Conservation (phyloP, 2,113 vertebrate species). For the Ia io region DNA sequence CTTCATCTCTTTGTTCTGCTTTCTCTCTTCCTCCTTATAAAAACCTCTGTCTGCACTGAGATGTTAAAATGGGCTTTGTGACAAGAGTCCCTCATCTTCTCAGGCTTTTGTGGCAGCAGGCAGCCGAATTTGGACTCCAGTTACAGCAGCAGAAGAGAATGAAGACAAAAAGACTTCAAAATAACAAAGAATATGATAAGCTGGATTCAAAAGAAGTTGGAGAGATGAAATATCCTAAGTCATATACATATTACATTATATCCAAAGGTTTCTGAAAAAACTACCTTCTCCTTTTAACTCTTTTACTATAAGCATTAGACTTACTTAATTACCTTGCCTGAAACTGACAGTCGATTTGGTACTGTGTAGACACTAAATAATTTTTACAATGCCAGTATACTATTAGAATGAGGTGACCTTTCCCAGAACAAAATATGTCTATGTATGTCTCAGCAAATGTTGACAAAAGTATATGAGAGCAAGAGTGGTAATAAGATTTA, state of each 20-base stretch:
- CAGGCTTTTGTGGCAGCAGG: too few relatives aligned
- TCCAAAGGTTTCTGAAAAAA: neutral
- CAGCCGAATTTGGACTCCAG: too few relatives aligned
- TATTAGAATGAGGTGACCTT: slow-evolving; percentile 76
- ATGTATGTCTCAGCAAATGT: slow-evolving; percentile 70
- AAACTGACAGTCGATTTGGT: neutral
- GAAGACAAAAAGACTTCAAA: slow-evolving; percentile 25
- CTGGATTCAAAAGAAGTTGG: neutral
- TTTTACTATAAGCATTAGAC: neutral
- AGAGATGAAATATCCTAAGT: neutral
- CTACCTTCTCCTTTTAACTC: neutral
- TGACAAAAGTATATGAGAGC: slow-evolving; percentile 63
- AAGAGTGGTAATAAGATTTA: slow-evolving; percentile 66
- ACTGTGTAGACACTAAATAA: neutral
- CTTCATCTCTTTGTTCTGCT: too few relatives aligned
- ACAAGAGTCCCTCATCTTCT: too few relatives aligned
- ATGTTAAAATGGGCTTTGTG: too few relatives aligned
- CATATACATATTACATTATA: neutral
- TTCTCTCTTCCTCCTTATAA: too few relatives aligned
- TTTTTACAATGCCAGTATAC: slow-evolving; percentile 29
- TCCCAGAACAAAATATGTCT: slow-evolving; percentile 52
- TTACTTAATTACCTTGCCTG: neutral
- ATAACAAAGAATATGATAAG: neutral
- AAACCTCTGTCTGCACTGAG: too few relatives aligned
- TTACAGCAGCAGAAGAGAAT: neutral